A percentile compares a stretch with the other conserved stretches of the same genome.
phyloP scores from a whole-genome alignment of 30 jellyfish, hydroid and myxozoan species.

The Morbakka virulenta region DNA sequence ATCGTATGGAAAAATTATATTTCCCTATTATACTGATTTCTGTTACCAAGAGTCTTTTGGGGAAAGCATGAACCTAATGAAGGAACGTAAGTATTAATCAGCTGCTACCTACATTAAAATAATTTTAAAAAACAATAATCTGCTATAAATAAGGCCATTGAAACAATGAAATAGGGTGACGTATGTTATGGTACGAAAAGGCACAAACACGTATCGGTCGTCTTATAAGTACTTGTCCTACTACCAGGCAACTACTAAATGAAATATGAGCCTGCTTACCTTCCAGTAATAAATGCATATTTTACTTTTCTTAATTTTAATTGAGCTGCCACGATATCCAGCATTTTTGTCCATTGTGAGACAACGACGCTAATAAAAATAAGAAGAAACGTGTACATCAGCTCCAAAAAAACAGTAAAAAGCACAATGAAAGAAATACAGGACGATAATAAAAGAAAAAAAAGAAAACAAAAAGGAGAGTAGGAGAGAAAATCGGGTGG shows the following conservation, averaged over 20 bases:
- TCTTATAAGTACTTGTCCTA: not conserved
- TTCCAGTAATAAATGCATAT: constrained; percentile 77
- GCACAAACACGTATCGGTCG: not conserved
- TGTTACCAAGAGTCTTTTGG: too few species aligned
- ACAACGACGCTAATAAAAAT: constrained; percentile 77
- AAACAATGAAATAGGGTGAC: not conserved
- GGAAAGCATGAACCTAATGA: too few species aligned
- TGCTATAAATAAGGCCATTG: not conserved
- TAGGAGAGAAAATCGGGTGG: too few species aligned
- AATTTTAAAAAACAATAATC: too few species aligned
- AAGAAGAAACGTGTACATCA: not conserved
- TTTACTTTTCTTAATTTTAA: constrained; percentile 43
- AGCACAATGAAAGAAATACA: too few species aligned
- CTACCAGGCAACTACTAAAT: not conserved
- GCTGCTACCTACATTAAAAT: too few species aligned
- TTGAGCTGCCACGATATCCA: constrained; percentile 74
- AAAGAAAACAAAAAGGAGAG: too few species aligned
- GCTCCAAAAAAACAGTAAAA: not conserved
- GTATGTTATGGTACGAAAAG: not conserved
- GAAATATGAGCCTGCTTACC: constrained; percentile 26
- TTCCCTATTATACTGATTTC: too few species aligned
- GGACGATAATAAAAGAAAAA: too few species aligned
- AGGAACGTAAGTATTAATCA: too few species aligned
- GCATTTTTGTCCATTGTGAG: constrained; percentile 95
- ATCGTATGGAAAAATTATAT: too few species aligned